phyloP scores from a whole-genome alignment of 2,797 vertebrate species.

The Geotrypetes seraphini region DNA sequence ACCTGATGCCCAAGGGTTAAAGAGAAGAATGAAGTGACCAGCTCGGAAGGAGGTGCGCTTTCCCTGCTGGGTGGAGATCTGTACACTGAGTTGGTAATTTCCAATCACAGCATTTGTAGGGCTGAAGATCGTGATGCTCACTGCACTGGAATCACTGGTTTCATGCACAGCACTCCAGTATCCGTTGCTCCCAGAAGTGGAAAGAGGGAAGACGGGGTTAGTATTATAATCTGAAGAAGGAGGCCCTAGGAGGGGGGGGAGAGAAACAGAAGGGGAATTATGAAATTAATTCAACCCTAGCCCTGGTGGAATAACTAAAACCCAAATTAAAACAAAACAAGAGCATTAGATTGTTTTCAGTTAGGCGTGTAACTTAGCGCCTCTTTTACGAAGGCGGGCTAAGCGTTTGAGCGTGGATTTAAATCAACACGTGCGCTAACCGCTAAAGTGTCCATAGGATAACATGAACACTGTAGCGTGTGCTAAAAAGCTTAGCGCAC shows the following conservation, averaged over 20 bases:
- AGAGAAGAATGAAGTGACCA: constrained; percentile 46
- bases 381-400: no score
- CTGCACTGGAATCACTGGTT: neutral
- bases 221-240: constrained; percentile 45
- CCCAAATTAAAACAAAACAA: no score
- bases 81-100: constrained; percentile 34
- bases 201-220: constrained; percentile 32
- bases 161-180: constrained; percentile 36
- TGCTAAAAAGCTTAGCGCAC: no score
- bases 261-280: neutral
- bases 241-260: constrained; percentile 43
- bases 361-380: no score
- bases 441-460: no score
- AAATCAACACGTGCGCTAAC: no score
- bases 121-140: constrained; percentile 38
- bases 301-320: neutral
- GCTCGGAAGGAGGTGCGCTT: constrained; percentile 7
- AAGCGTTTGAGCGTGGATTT: no score
- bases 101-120: constrained; percentile 55
- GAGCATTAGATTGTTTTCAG: no score
- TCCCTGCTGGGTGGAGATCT: constrained; percentile 7
- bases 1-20: constrained; percentile 58
- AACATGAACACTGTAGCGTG: no score
- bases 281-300: neutral
- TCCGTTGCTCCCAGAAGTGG: constrained; percentile 6